Conservation (phyloP, 2,888 invertebrate species). For the Andrena chrysosceles region DNA sequence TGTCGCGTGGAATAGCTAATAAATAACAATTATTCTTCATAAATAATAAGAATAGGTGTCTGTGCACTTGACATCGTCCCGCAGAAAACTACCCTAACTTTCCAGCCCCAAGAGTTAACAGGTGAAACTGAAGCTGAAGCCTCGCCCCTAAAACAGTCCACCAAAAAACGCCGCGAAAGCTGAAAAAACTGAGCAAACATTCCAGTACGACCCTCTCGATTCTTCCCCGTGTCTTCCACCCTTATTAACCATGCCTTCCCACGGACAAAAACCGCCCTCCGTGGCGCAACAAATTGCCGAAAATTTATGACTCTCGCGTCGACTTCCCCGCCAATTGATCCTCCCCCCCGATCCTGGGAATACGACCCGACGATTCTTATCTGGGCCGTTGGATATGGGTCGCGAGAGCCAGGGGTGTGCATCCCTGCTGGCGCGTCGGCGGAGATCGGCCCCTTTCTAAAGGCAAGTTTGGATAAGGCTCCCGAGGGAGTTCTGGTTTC, state of each 20-base stretch:
- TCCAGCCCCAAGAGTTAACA: too few relatives aligned
- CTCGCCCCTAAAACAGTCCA: too few relatives aligned
- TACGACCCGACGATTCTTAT: constrained; percentile 64
- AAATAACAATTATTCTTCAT: too few relatives aligned
- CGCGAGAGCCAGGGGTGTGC: constrained; percentile 53
- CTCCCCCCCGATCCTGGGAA: constrained; percentile 54
- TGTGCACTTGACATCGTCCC: too few relatives aligned
- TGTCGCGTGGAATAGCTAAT: too few relatives aligned
- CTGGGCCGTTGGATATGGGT: constrained; percentile 60
- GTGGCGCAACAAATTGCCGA: constrained; percentile 35
- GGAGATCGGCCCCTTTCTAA: constrained; percentile 68
- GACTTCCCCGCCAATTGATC: constrained; percentile 43
- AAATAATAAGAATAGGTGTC: too few relatives aligned
- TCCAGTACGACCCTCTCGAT: neutral
- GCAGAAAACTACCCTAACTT: too few relatives aligned
- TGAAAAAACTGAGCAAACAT: neutral
- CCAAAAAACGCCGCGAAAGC: too few relatives aligned
- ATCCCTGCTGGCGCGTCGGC: constrained; percentile 48
- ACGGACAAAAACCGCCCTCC: constrained; percentile 7
- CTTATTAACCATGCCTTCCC: constrained; percentile 25
- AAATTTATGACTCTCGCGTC: constrained; percentile 45
- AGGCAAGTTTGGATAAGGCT: constrained; percentile 76
- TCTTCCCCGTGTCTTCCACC: neutral
- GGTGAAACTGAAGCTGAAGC: too few relatives aligned
- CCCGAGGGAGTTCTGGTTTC: constrained; percentile 69